Percentiles rank a stretch among this genome's conserved stretches.
Evolutionary conservation across 1,140 invertebrate genomes (phyloP).

Genomic region (Steinernema khuongi): DNA sequence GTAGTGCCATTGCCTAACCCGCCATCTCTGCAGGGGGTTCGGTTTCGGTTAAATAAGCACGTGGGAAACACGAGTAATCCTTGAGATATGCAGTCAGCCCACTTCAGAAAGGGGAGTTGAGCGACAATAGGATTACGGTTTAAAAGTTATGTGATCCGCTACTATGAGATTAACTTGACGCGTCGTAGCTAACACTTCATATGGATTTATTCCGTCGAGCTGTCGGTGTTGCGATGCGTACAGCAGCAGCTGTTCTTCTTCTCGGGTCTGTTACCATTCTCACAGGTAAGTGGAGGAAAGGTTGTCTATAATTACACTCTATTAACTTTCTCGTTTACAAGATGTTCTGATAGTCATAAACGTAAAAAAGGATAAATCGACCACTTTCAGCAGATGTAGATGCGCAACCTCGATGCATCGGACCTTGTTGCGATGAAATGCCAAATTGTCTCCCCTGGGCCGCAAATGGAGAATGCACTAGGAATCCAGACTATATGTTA

Average conservation of each 20-base stretch:
- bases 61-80: slow-evolving; percentile 1
- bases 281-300: not conserved
- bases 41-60: not conserved
- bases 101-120: not conserved
- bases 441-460: not conserved
- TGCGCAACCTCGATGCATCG: not conserved
- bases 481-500: slow-evolving; percentile 30
- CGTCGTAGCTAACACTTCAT: not conserved
- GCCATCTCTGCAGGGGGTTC: not conserved
- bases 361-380: not conserved
- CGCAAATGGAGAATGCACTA: slow-evolving; percentile 21
- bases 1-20: too few species aligned
- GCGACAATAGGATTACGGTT: slow-evolving; percentile 13
- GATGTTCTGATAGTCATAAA: not conserved
- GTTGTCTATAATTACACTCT: not conserved
- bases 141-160: not conserved
- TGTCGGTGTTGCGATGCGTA: not conserved
- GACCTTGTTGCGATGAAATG: not conserved
- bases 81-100: not conserved
- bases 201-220: not conserved
- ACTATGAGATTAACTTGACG: slow-evolving; percentile 12
- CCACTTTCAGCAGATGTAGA: not conserved
- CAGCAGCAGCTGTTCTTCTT: not conserved
- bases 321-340: not conserved
- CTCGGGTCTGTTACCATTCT: not conserved